These are phyloP conservation scores for Pachyrhynchus sulphureomaculatus DNA, from an alignment of 1,140 invertebrate genomes.

Conservation along the genomic window DNA sequence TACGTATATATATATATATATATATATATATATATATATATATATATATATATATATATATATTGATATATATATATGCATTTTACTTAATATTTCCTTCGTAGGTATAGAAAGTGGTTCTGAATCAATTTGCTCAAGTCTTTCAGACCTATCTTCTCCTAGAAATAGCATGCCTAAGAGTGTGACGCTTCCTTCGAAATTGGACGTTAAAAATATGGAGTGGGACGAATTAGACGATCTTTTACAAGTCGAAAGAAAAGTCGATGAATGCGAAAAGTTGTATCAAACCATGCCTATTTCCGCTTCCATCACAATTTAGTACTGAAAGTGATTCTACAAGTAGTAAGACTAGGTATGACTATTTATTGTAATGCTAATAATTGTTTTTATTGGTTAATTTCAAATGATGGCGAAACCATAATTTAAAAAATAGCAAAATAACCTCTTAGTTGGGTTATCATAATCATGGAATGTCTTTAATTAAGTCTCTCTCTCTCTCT, in stretches of 20 bases:
- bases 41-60: too few relatives aligned
- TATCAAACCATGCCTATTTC: constrained; percentile 74
- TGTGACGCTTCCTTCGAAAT: constrained; percentile 66
- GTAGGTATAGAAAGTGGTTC: constrained; percentile 42
- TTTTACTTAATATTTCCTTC: too few relatives aligned
- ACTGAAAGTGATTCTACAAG: constrained; percentile 43
- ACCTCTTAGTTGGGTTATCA: too few relatives aligned
- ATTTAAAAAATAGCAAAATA: too few relatives aligned
- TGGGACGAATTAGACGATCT: constrained; percentile 73
- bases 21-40: too few relatives aligned
- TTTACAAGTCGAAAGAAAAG: constrained; percentile 67
- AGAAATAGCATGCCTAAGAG: constrained; percentile 52
- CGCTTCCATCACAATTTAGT: constrained; percentile 60
- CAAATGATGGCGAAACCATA: too few relatives aligned
- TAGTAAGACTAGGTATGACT: constrained; percentile 36
- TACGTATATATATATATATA: too few relatives aligned
- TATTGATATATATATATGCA: too few relatives aligned
- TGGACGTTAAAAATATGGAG: constrained; percentile 64
- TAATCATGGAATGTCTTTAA: too few relatives aligned
- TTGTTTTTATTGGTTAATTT: too few relatives aligned
- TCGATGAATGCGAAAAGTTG: constrained; percentile 64
- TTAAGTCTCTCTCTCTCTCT: too few relatives aligned
- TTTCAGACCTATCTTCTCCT: constrained; percentile 32
- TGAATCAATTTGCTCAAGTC: constrained; percentile 39
- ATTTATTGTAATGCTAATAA: constrained; percentile 36